Evolutionary conservation across 2,888 invertebrate genomes (phyloP).

Genomic region (Aphidius colemani): DNA sequence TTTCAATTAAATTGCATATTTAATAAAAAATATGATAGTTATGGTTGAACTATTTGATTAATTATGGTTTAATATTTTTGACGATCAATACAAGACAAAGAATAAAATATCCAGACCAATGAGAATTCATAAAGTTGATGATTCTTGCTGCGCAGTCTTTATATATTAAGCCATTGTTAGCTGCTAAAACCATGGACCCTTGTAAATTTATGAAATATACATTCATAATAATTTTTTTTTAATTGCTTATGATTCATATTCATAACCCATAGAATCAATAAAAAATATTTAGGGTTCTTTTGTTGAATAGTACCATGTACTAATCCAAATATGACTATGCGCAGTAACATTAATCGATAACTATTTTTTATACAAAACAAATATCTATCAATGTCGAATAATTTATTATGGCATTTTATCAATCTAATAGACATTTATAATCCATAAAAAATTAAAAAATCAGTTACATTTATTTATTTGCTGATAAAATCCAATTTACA

Average conservation of each 20-base stretch:
- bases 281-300: constrained; percentile 25
- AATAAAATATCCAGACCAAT: constrained; percentile 45
- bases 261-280: constrained; percentile 51
- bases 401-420: constrained; percentile 6
- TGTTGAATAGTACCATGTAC: constrained; percentile 23
- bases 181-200: constrained; percentile 37
- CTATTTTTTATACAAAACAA: constrained; percentile 26
- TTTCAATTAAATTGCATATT: too few species aligned
- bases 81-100: constrained; percentile 59
- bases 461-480: constrained; percentile 23
- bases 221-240: constrained; percentile 38
- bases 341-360: constrained; percentile 30
- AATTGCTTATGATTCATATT: constrained; percentile 54
- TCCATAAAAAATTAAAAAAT: neutral
- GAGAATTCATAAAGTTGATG: constrained; percentile 46
- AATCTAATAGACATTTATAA: constrained; percentile 1
- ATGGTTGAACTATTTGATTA: constrained; percentile 37
- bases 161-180: neutral
- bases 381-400: constrained; percentile 2
- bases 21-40: too few species aligned
- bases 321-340: constrained; percentile 24
- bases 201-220: constrained; percentile 41
- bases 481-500: constrained; percentile 9
- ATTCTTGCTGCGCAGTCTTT: constrained; percentile 51
- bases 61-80: constrained; percentile 51